A percentile compares a stretch with the other conserved stretches of the same genome.
Evolutionary conservation across 2,888 invertebrate species (phyloP).

Genomic region (Drosophila meridiana): DNA sequence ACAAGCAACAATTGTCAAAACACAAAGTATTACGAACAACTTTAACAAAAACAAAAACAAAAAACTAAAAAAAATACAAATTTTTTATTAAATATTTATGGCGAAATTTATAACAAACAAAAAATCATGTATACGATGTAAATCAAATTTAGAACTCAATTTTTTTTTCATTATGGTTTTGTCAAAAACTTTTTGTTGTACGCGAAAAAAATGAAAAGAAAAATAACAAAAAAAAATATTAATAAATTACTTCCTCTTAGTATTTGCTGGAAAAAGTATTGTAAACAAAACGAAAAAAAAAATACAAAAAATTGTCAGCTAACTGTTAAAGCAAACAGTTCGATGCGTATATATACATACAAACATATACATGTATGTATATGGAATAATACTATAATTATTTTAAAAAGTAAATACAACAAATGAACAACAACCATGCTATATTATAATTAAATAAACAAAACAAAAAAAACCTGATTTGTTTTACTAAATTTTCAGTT

Average conservation of each 20-base stretch:
- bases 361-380: constrained; percentile 33
- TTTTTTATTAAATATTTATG: constrained; percentile 60
- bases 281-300: constrained; percentile 33
- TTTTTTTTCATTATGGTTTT: constrained; percentile 19
- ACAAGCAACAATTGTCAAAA: constrained; percentile 46
- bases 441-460: constrained; percentile 65
- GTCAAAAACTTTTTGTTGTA: constrained; percentile 21
- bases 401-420: constrained; percentile 57
- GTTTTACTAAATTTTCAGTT: not conserved
- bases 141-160: constrained; percentile 59
- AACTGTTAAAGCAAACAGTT: constrained; percentile 38
- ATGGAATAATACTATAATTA: constrained; percentile 59
- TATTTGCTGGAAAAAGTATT: constrained; percentile 67
- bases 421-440: constrained; percentile 50
- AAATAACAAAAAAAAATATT: constrained; percentile 33
- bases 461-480: constrained; percentile 14
- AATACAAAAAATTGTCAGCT: constrained; percentile 27
- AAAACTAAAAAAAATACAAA: constrained; percentile 11
- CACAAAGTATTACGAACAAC: constrained; percentile 53
- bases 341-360: constrained; percentile 42
- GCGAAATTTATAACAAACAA: constrained; percentile 36
- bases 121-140: constrained; percentile 69
- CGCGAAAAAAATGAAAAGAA: not conserved
- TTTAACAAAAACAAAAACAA: constrained; percentile 12
- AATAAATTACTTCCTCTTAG: constrained; percentile 61